Evolutionary conservation across 1,140 invertebrate species (phyloP).

Genomic region (Rhagoletis pomonella): DNA sequence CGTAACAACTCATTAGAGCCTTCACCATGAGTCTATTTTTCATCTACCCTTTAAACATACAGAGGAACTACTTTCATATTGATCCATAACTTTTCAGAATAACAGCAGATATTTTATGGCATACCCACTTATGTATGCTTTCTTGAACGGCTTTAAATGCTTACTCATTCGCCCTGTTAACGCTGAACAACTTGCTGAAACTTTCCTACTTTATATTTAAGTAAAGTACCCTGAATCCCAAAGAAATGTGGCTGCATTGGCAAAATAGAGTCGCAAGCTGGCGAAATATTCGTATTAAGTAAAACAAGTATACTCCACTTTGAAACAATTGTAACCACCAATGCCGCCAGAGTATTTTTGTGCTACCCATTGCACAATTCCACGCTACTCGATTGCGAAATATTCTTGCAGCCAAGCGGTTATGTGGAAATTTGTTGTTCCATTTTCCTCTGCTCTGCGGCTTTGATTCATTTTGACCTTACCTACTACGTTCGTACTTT

Average conservation of each 20-base stretch:
- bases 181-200: not conserved
- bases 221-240: not conserved
- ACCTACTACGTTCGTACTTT: not conserved
- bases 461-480: not conserved
- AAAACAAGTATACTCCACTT: not conserved
- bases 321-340: not conserved
- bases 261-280: not conserved
- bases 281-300: not conserved
- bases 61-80: too few relatives aligned
- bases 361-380: not conserved
- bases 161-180: not conserved
- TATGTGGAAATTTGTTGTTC: not conserved
- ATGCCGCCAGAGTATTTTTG: not conserved
- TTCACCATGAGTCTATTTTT: too few relatives aligned
- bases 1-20: too few relatives aligned
- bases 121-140: too few relatives aligned
- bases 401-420: not conserved
- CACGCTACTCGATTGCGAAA: not conserved
- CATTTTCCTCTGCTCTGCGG: not conserved
- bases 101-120: too few relatives aligned
- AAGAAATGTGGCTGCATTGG: not conserved
- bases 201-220: not conserved
- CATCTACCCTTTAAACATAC: too few relatives aligned
- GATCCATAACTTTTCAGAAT: too few relatives aligned
- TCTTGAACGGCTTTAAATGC: too few relatives aligned